Conservation (phyloP, 2,888 invertebrate genomes). For the Achlya flavicornis region DNA sequence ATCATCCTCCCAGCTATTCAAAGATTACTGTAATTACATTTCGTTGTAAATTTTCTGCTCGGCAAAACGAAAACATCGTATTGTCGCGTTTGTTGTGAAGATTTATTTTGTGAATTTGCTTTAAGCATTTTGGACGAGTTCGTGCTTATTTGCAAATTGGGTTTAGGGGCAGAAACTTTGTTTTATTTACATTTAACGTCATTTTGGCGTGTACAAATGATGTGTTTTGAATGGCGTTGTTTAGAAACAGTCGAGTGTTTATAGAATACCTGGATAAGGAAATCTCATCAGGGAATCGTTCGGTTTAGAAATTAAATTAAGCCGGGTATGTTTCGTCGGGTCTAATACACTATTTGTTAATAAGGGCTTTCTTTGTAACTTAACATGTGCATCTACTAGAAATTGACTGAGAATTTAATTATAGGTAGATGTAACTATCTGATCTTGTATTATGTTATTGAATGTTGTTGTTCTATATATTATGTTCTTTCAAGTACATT, state of each 20-base stretch:
- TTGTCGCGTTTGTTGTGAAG: slow-evolving; percentile 34
- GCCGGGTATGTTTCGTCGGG: background rate
- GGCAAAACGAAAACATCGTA: slow-evolving; percentile 39
- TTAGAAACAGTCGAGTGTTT: background rate
- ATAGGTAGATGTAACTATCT: background rate
- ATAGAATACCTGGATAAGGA: background rate
- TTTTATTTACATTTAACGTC: slow-evolving; percentile 11
- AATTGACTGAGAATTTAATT: background rate
- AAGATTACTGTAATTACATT: slow-evolving; percentile 63
- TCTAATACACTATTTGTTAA: background rate
- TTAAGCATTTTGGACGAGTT: slow-evolving; percentile 26
- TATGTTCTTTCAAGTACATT: no score
- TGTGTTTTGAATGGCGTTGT: background rate
- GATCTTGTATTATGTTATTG: no score
- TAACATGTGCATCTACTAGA: background rate
- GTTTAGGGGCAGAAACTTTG: slow-evolving; percentile 18
- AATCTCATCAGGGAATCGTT: background rate
- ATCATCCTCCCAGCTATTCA: slow-evolving; percentile 31
- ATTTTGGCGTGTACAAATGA: slow-evolving; percentile 1
- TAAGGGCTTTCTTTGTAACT: background rate
- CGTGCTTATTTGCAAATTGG: slow-evolving; percentile 26
- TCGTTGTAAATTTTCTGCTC: slow-evolving; percentile 59
- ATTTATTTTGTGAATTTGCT: slow-evolving; percentile 29
- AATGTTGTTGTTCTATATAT: no score
- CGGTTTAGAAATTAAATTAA: background rate